A percentile compares a stretch with the other conserved stretches of the same genome.
Evolutionary conservation across 2,888 invertebrate species (phyloP).

Genomic region (Tinea trinotella): DNA sequence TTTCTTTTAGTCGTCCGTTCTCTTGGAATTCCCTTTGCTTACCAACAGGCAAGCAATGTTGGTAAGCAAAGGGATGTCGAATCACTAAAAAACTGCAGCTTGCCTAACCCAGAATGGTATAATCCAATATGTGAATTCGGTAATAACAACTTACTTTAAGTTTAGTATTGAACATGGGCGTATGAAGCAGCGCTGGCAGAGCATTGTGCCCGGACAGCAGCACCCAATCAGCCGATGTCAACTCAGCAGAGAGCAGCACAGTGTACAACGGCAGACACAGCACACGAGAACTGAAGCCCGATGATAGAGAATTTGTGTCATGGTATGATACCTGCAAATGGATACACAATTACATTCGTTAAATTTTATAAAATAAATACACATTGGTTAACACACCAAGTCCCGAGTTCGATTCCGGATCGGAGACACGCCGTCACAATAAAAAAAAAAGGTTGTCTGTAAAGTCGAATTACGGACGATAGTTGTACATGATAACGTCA

Average conservation of each 20-base stretch:
- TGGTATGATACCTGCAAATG: constrained; percentile 8
- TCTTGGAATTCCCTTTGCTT: no score
- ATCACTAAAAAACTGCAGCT: no score
- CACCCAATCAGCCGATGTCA: constrained; percentile 78
- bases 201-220: constrained; percentile 73
- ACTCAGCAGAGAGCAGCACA: constrained; percentile 82
- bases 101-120: constrained; percentile 22
- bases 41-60: background rate
- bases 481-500: no score
- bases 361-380: no score
- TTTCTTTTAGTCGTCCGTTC: no score
- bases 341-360: background rate
- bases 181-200: constrained; percentile 62
- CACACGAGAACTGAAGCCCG: constrained; percentile 78
- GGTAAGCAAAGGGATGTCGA: no score
- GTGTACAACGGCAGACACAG: constrained; percentile 90
- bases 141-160: background rate
- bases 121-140: no score
- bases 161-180: constrained; percentile 53
- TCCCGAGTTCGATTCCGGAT: no score
- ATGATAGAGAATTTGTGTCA: background rate
- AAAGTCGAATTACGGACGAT: no score
- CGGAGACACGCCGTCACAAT: no score
- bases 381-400: no score
- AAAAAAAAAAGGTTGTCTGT: no score